Evolutionary conservation across 2,888 invertebrate genomes (phyloP).

Genomic region (Pachycephus smyrnensis): DNA sequence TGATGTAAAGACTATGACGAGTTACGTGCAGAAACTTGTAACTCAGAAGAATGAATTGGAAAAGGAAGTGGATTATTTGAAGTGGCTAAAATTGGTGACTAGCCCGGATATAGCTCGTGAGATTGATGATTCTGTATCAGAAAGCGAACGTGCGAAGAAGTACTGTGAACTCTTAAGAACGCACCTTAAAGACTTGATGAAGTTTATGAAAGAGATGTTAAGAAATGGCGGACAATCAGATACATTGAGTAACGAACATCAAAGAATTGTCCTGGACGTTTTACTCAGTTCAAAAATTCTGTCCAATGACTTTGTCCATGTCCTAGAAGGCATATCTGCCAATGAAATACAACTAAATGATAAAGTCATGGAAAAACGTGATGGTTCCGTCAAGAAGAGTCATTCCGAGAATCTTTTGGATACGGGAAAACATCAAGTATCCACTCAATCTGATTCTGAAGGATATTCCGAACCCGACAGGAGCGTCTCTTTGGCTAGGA

Average conservation of each 20-base stretch:
- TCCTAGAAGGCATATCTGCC: slow-evolving; percentile 38
- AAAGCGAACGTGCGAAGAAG: slow-evolving; percentile 44
- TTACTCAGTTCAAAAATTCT: slow-evolving; percentile 56
- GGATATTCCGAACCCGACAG: slow-evolving; percentile 91
- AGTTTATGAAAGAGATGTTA: slow-evolving; percentile 60
- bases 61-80: slow-evolving; percentile 61
- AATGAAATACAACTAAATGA: slow-evolving; percentile 23
- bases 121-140: slow-evolving; percentile 36
- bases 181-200: slow-evolving; percentile 57
- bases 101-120: slow-evolving; percentile 49
- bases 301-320: slow-evolving; percentile 56
- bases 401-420: slow-evolving; percentile 47
- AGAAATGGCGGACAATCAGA: slow-evolving; percentile 43
- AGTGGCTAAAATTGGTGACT: slow-evolving; percentile 59
- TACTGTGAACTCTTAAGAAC: slow-evolving; percentile 57
- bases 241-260: slow-evolving; percentile 44
- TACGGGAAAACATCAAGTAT: slow-evolving; percentile 36
- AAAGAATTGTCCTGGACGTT: slow-evolving; percentile 53
- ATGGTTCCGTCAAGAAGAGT: slow-evolving; percentile 40
- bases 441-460: slow-evolving; percentile 78
- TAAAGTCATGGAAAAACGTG: slow-evolving; percentile 22
- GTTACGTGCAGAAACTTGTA: slow-evolving; percentile 54
- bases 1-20: slow-evolving; percentile 52
- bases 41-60: slow-evolving; percentile 59
- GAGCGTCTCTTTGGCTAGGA: slow-evolving; percentile 82